phyloP scores from a whole-genome alignment of 2,113 vertebrate genomes.

The Ahaetulla prasina region DNA sequence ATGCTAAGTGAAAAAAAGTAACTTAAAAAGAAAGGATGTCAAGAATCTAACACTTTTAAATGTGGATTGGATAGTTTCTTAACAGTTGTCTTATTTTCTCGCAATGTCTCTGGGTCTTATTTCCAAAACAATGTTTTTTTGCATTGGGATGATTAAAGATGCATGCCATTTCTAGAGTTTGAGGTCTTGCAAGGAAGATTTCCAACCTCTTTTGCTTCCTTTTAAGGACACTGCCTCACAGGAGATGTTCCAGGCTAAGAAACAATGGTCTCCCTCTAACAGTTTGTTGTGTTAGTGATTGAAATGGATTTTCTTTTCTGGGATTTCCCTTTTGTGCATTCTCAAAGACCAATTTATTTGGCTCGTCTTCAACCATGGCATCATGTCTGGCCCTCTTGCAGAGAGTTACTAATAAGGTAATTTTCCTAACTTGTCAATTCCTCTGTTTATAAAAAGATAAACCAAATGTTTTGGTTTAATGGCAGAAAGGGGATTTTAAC shows the following conservation, averaged over 20 bases:
- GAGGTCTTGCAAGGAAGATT: neutral
- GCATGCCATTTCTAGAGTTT: neutral
- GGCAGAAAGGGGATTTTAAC: neutral
- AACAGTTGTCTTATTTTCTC: neutral
- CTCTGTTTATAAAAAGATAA: neutral
- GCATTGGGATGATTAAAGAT: neutral
- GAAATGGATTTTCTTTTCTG: neutral
- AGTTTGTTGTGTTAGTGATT: neutral
- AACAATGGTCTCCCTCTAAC: neutral
- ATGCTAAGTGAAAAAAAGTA: neutral
- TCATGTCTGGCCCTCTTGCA: neutral
- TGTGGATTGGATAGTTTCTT: neutral
- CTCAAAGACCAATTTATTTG: neutral
- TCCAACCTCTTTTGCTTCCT: neutral
- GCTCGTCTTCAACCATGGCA: neutral
- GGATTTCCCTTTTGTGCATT: neutral
- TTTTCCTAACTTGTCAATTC: neutral
- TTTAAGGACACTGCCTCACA: neutral
- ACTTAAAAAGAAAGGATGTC: neutral
- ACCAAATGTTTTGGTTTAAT: neutral
- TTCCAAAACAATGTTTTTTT: neutral
- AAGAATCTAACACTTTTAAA: neutral
- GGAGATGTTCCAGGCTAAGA: neutral
- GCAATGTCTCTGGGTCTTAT: neutral
- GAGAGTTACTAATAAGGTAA: neutral